These are phyloP conservation scores for Syrphus vitripennis DNA, from an alignment of 2,888 invertebrate species.

Conservation along the genomic window DNA sequence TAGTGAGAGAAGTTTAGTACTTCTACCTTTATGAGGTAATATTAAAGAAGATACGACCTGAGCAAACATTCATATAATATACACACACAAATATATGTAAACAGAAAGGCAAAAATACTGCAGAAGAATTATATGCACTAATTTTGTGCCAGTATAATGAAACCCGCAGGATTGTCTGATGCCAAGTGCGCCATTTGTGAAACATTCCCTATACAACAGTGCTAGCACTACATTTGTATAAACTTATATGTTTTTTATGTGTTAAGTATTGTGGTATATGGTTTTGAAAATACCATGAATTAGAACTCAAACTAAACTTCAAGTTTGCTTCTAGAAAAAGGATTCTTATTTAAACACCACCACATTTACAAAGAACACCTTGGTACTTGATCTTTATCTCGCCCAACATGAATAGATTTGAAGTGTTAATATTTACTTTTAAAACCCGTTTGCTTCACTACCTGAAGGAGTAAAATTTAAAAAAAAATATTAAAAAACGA, in stretches of 20 bases:
- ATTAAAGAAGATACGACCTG: not conserved
- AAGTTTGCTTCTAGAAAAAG: not conserved
- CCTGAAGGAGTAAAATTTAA: slow-evolving; percentile 18
- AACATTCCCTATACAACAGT: not conserved
- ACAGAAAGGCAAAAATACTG: not conserved
- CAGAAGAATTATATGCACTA: slow-evolving; percentile 41
- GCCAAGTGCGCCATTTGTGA: slow-evolving; percentile 63
- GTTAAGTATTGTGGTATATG: not conserved
- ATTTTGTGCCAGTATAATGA: slow-evolving; percentile 65
- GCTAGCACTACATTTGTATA: slow-evolving; percentile 44
- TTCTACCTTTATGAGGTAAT: not conserved
- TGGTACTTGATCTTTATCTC: too few relatives aligned
- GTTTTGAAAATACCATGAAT: not conserved
- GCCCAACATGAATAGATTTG: not conserved
- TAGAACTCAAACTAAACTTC: not conserved
- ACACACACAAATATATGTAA: not conserved
- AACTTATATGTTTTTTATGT: not conserved
- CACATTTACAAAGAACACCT: not conserved
- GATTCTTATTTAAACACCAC: not conserved
- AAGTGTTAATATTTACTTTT: slow-evolving; percentile 32
- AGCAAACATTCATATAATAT: not conserved
- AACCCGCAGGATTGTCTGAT: slow-evolving; percentile 66
- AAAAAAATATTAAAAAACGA: not conserved
- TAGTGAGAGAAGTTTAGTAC: not conserved
- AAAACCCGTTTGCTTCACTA: not conserved